Base-by-base conservation (phyloP, 2,113 vertebrate species). In the Planiliza haematocheilus region DNA sequence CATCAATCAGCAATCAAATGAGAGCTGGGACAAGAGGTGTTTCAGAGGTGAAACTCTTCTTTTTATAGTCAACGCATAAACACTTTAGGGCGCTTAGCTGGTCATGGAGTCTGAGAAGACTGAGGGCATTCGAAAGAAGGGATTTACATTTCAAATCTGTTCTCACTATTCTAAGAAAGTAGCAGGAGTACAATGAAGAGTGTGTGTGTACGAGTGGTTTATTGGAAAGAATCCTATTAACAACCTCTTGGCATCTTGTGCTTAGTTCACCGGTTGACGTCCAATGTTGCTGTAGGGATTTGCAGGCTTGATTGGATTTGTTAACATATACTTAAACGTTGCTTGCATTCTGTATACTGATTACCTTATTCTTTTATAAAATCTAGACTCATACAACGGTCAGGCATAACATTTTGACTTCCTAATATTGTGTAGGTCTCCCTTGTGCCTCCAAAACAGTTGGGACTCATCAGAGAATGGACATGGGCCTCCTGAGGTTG, bases 201-300 rank as follows among this genome's bases (percentile, higher is more conserved):
- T 64, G 50, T 56, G 45, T 60, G 42, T 48, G 51, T 30, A 39
- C 11, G 7, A 11, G 10, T n/a, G 58, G 73, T 80, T 78, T 82
- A 77, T 76, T 79, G 66, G 73, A 37, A 70, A 18, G 20, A 86
- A 89, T 86, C 87, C 83, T 73, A 86, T 90, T 90, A 86, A 55
- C 34, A 55, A 55, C 52, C 52, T 42, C 51, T 75, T 70, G 59
- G 45, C 74, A n/a, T n/a, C 74, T 24, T 37, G 10, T 61, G 45
- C 43, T 82, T 59, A 72, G n/a, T 52, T 56, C 52, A 66, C 65
- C 63, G 77, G 36, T 76, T 70, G 18, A 30, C 7, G 21, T 50
- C 66, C 18, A 12, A 46, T 46, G 24, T 51, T 45, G 41, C 30
- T 21, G 43, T 18, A 7, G 16, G 42, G 10, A 13, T 56, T 14